Evolutionary conservation across 2,888 invertebrate genomes (phyloP).

Genomic region (Anaspis maculata): DNA sequence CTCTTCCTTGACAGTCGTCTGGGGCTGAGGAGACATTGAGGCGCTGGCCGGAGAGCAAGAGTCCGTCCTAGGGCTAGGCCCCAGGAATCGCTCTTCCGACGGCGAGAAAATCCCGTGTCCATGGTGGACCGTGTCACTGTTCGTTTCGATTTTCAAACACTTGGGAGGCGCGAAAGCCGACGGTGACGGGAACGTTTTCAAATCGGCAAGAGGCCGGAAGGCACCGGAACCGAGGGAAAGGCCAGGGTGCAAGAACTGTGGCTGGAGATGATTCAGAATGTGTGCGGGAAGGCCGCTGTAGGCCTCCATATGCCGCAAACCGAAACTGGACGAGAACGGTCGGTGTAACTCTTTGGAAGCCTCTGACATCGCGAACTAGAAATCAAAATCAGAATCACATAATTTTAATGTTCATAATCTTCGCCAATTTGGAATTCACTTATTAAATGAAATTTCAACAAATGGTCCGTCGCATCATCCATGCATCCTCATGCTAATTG

Average conservation of each 20-base stretch:
- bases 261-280: conserved; percentile 62
- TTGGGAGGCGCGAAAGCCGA: conserved; percentile 66
- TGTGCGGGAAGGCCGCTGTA: conserved; percentile 57
- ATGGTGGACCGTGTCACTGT: conserved; percentile 33
- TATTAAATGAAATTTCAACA: no score
- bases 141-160: conserved; percentile 49
- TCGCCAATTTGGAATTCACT: no score
- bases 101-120: conserved; percentile 40
- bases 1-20: conserved; percentile 44
- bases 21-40: conserved; percentile 45
- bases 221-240: conserved; percentile 53
- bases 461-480: no score
- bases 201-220: conserved; percentile 51
- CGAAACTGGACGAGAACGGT: conserved; percentile 52
- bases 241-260: conserved; percentile 61
- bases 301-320: conserved; percentile 47
- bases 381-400: conserved; percentile 15
- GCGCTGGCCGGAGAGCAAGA: conserved; percentile 55
- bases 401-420: no score
- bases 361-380: conserved; percentile 43
- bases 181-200: conserved; percentile 47
- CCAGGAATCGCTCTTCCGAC: conserved; percentile 38
- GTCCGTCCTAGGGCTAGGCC: conserved; percentile 47
- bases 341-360: conserved; percentile 56
- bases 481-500: no score